A percentile compares a stretch with the other conserved stretches of the same genome.
Conservation (phyloP, 1,140 invertebrate species). For the Anoplolepis gracilipes region DNA sequence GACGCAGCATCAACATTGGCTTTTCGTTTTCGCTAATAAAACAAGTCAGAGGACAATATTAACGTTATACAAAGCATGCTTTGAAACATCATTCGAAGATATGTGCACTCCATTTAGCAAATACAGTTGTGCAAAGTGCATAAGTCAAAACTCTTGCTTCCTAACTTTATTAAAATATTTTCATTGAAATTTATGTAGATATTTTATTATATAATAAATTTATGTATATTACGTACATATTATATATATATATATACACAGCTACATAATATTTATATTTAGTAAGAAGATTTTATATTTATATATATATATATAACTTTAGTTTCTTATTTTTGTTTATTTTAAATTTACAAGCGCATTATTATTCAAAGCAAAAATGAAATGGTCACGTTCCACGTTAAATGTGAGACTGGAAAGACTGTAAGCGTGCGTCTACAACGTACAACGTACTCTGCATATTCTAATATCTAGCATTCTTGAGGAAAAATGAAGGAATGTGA, state of each 20-base stretch:
- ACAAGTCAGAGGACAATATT: no score
- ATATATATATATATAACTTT: background rate
- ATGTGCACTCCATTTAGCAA: no score
- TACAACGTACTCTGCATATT: constrained; percentile 20
- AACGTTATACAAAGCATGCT: no score
- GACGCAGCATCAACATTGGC: no score
- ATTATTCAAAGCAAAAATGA: constrained; percentile 31
- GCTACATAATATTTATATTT: background rate
- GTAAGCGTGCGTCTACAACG: background rate
- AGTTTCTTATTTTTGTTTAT: background rate
- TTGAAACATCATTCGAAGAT: no score
- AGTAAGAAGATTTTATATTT: background rate
- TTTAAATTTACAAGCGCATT: background rate
- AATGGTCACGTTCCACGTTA: constrained; percentile 25
- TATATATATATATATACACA: background rate
- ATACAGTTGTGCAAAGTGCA: no score
- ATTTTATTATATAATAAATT: no score
- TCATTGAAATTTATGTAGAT: no score
- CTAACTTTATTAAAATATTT: background rate
- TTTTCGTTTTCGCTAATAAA: no score
- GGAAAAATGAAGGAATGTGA: constrained; percentile 26
- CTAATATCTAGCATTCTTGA: background rate
- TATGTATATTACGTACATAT: no score
- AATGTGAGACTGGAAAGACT: background rate
- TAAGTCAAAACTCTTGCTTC: no score